A percentile compares a stretch with the other conserved stretches of the same genome.
Conservation (phyloP, 2,797 vertebrate genomes). For the Poliocrania exsul region DNA sequence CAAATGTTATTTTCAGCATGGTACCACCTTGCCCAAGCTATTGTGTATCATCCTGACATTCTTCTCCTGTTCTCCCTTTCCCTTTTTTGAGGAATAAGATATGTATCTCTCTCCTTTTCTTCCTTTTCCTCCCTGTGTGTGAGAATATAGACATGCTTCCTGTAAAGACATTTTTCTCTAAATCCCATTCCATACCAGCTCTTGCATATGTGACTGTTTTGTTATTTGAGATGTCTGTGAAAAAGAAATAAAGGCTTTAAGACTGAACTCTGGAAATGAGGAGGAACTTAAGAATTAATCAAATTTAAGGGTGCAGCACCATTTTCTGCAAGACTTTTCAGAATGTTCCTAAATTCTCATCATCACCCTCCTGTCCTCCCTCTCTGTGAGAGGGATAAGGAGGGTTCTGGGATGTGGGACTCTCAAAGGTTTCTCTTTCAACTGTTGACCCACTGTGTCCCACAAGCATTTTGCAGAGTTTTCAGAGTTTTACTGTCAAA, state of each 20-base stretch:
- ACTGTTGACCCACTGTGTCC: neutral
- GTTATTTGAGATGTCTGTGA: constrained; percentile 75
- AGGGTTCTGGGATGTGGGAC: neutral
- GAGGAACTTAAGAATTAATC: constrained; percentile 13
- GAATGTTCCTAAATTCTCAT: neutral
- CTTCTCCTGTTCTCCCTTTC: neutral
- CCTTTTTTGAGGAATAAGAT: neutral
- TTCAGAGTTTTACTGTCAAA: constrained; percentile 26
- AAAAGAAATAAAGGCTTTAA: constrained; percentile 66
- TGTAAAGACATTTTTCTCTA: constrained; percentile 33
- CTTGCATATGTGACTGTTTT: constrained; percentile 72
- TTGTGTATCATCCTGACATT: neutral
- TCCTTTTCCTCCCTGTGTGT: constrained; percentile 11
- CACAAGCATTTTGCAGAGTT: constrained; percentile 34
- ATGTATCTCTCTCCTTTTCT: neutral
- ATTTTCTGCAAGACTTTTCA: constrained; percentile 42
- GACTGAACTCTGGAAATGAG: constrained; percentile 42
- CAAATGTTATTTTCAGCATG: neutral
- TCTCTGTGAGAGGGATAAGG: neutral
- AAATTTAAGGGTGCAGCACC: neutral
- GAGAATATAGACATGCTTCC: constrained; percentile 43
- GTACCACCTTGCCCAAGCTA: neutral
- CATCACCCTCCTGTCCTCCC: neutral
- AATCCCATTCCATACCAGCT: constrained; percentile 16
- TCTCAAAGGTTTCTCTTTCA: constrained; percentile 2